A percentile compares a stretch with the other conserved stretches of the same genome.
These are phyloP conservation scores for Pachliopta kotzebuea DNA, from an alignment of 2,888 invertebrate species.

Conservation along the genomic window DNA sequence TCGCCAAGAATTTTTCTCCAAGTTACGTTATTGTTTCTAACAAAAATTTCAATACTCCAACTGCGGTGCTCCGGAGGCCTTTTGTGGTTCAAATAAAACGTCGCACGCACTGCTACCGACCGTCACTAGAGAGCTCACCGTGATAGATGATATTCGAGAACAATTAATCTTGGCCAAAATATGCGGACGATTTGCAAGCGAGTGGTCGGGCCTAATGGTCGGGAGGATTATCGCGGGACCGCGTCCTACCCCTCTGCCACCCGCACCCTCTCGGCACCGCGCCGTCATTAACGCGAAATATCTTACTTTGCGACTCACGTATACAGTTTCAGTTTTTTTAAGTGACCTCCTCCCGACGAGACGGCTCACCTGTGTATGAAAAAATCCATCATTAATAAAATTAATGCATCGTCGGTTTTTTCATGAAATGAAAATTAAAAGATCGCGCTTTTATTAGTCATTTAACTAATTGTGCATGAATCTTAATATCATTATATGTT, in stretches of 20 bases:
- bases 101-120: conserved; percentile 74
- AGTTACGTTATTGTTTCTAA: conserved; percentile 49
- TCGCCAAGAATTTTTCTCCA: conserved; percentile 38
- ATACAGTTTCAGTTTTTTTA: conserved; percentile 4
- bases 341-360: background rate
- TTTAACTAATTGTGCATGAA: too few species aligned
- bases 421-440: too few species aligned
- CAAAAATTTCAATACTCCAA: conserved; percentile 69
- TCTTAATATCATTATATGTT: too few species aligned
- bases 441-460: too few species aligned
- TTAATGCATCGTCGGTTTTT: too few species aligned
- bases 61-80: conserved; percentile 55
- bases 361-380: too few species aligned
- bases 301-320: conserved; percentile 13
- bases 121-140: conserved; percentile 75
- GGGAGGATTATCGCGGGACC: conserved; percentile 73
- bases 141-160: conserved; percentile 80
- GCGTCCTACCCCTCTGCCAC: conserved; percentile 42
- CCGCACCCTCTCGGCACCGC: conserved; percentile 43
- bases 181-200: conserved; percentile 80
- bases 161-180: conserved; percentile 80
- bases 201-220: conserved; percentile 78
- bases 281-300: conserved; percentile 69
- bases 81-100: conserved; percentile 75
- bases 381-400: too few species aligned